phyloP scores from a whole-genome alignment of 1,140 invertebrate genomes.

The Metaphire vulgaris region DNA sequence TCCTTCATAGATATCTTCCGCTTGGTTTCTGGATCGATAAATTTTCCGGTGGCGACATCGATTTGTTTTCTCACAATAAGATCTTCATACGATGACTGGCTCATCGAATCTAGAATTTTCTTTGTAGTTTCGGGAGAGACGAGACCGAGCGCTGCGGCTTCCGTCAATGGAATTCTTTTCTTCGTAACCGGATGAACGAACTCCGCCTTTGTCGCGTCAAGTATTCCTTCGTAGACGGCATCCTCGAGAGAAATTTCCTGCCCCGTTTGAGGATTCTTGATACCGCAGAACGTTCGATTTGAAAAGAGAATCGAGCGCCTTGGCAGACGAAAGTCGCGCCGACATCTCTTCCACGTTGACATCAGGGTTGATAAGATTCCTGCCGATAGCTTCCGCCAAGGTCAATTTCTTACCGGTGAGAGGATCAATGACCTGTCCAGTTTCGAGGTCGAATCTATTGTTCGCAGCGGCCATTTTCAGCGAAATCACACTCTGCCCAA shows the following conservation, averaged over 20 bases:
- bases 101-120: slow-evolving; percentile 37
- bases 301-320: slow-evolving; percentile 35
- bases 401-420: slow-evolving; percentile 41
- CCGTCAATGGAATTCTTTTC: slow-evolving; percentile 17
- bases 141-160: slow-evolving; percentile 57
- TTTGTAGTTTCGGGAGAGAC: slow-evolving; percentile 76
- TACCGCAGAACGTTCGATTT: slow-evolving; percentile 39
- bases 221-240: slow-evolving; percentile 39
- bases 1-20: slow-evolving; percentile 67
- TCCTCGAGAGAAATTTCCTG: slow-evolving; percentile 42
- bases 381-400: slow-evolving; percentile 39
- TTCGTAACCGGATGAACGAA: slow-evolving; percentile 37
- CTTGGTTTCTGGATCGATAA: slow-evolving; percentile 65
- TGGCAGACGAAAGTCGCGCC: slow-evolving; percentile 43
- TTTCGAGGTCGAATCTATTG: slow-evolving; percentile 30
- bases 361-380: slow-evolving; percentile 40
- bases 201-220: slow-evolving; percentile 47
- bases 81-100: slow-evolving; percentile 55
- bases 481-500: slow-evolving; percentile 9
- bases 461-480: slow-evolving; percentile 23
- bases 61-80: slow-evolving; percentile 65
- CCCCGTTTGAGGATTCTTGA: slow-evolving; percentile 34
- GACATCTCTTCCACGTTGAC: slow-evolving; percentile 42
- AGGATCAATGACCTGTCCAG: slow-evolving; percentile 39
- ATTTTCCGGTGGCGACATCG: slow-evolving; percentile 63